A percentile compares a stretch with the other conserved stretches of the same genome.
Evolutionary conservation across 2,888 invertebrate species (phyloP).

Genomic region (Drosophila mercatorum): DNA sequence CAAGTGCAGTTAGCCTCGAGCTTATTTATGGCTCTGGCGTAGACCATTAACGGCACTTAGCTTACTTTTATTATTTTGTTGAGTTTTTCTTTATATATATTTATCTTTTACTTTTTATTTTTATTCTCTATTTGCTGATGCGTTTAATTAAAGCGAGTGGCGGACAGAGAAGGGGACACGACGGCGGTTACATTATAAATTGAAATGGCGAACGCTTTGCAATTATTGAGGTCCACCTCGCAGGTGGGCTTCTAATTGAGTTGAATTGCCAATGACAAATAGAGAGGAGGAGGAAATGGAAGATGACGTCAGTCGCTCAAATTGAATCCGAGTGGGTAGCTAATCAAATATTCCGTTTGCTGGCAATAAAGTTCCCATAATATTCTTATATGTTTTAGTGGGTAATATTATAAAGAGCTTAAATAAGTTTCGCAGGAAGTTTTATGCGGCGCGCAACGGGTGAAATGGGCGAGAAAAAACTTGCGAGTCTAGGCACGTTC

Average conservation of each 20-base stretch:
- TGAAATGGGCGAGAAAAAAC: conserved; percentile 13
- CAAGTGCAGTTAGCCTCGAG: background rate
- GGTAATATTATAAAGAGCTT: conserved; percentile 51
- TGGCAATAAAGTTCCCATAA: conserved; percentile 49
- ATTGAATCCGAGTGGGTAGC: conserved; percentile 57
- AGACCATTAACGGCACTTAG: conserved; percentile 3
- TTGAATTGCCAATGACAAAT: conserved; percentile 54
- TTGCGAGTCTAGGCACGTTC: conserved; percentile 61
- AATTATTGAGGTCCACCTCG: conserved; percentile 47
- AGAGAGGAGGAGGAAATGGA: conserved; percentile 1
- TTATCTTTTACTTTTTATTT: background rate
- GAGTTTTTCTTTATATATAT: background rate
- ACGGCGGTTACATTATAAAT: conserved; percentile 4
- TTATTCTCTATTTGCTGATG: conserved; percentile 48
- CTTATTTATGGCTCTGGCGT: background rate
- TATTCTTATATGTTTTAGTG: conserved; percentile 34
- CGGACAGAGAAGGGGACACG: too few relatives aligned
- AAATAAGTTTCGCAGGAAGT: conserved; percentile 34
- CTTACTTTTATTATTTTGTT: conserved; percentile 11
- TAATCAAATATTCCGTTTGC: conserved; percentile 72
- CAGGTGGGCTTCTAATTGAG: conserved; percentile 57
- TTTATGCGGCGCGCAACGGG: conserved; percentile 2
- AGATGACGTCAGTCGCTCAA: conserved; percentile 40
- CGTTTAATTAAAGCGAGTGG: conserved; percentile 61
- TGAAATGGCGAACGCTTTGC: conserved; percentile 18